Conservation (phyloP, 2,888 invertebrate species). For the Diaphora mendica region DNA sequence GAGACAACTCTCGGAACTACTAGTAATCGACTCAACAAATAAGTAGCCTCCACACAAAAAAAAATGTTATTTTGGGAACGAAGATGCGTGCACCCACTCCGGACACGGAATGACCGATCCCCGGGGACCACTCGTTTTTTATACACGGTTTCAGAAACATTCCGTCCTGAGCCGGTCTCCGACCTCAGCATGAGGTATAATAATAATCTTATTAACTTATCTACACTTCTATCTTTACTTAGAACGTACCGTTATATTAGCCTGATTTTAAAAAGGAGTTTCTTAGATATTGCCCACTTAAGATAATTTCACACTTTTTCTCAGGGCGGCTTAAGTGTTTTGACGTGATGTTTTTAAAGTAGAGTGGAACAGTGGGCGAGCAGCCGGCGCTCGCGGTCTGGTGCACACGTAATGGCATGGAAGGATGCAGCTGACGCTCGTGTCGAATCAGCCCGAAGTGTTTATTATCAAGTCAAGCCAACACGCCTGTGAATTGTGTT, state of each 20-base stretch:
- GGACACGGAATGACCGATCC: conserved; percentile 82
- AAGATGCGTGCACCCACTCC: conserved; percentile 80
- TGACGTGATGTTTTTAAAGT: conserved; percentile 64
- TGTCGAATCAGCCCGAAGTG: conserved; percentile 72
- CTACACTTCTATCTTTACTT: conserved; percentile 84
- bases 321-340: conserved; percentile 73
- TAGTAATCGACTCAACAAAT: conserved; percentile 54
- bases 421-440: conserved; percentile 74
- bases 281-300: conserved; percentile 79
- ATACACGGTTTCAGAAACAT: conserved; percentile 84
- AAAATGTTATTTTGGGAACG: conserved; percentile 66
- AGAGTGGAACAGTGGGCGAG: conserved; percentile 54
- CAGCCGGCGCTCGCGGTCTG: conserved; percentile 53
- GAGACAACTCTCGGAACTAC: conserved; percentile 61
- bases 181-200: conserved; percentile 80
- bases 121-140: conserved; percentile 81
- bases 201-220: conserved; percentile 86
- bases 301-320: conserved; percentile 84
- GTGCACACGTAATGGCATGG: conserved; percentile 59
- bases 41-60: conserved; percentile 64
- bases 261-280: conserved; percentile 77
- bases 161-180: conserved; percentile 83
- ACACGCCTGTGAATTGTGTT: conserved; percentile 44
- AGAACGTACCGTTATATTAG: conserved; percentile 83
- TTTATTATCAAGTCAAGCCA: conserved; percentile 64